Base-by-base conservation (phyloP, 2,888 invertebrate species). In the Crocallis elinguaria region DNA sequence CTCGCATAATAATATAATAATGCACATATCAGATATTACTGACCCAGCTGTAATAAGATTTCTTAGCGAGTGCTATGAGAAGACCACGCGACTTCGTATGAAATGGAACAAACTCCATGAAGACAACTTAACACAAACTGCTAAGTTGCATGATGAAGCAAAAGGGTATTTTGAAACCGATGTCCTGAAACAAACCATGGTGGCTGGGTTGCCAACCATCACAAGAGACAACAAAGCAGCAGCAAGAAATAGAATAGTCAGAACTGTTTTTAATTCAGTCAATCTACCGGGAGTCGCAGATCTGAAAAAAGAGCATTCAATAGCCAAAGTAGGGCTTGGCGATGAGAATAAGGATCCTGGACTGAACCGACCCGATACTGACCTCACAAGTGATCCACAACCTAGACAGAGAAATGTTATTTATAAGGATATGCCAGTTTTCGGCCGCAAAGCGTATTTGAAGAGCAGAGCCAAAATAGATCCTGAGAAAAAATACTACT, bases 31-130 rank as follows among this genome's bases (percentile, higher is more conserved):
- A 42, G 82, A 81, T 51, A 73, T 79, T 30, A 78, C 66, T 6
- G 77, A 77, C 23, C 80, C 82, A 0, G 74, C 69, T 17, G 29
- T 73, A 0, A 79, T 81, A 42, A 78, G 75, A 39, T 81, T 80
- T 51, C 71, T 81, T 9, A 35, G 72, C n/a, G 81, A 81, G 48
- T 75, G 21, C 36, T 79, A 80, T 62, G 79, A 81, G 2, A 82
- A 76, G 52, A 76, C 76, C 33, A 62, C 72, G 0, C 58, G 73
- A 8, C 73, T 81, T 29, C 75, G 79, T 2, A 67, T 79, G 71
- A 74, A 69, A 74, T 82, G 82, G 82, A 60, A 60, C 13, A 8
- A 25, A 21, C 17, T 62, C 8, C 51, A 79, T 41, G 58, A 49
- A 17, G 66, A 73, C 0, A 71, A 71, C 43, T 51, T 80, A 8